Evolutionary conservation across 2,888 invertebrate genomes (phyloP).

Genomic region (Baccha elongata): DNA sequence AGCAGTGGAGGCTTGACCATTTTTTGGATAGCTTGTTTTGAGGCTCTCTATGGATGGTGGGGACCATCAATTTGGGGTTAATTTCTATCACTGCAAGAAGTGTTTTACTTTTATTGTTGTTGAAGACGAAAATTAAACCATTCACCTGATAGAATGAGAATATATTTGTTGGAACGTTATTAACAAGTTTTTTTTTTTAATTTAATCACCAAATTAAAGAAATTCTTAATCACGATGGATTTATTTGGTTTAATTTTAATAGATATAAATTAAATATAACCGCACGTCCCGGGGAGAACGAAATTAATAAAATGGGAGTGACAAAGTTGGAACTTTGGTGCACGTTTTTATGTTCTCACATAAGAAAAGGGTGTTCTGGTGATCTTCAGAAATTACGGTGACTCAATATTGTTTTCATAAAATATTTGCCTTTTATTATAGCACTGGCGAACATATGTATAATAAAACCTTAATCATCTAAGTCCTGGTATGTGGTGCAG

Average conservation of each 20-base stretch:
- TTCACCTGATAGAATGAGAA: slow-evolving; percentile 22
- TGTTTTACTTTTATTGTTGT: slow-evolving; percentile 36
- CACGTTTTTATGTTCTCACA: too few relatives aligned
- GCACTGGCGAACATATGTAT: too few relatives aligned
- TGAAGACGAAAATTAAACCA: slow-evolving; percentile 60
- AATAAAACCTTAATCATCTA: too few relatives aligned
- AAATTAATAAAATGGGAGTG: slow-evolving; percentile 33
- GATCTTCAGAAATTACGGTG: too few relatives aligned
- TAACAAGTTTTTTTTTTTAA: slow-evolving; percentile 66
- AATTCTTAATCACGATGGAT: slow-evolving; percentile 51
- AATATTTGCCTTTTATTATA: too few relatives aligned
- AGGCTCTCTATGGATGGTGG: neutral
- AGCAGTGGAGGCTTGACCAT: neutral
- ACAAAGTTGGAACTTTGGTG: neutral
- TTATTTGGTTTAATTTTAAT: slow-evolving; percentile 58
- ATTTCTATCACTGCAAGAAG: slow-evolving; percentile 42
- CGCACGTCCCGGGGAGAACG: slow-evolving; percentile 16
- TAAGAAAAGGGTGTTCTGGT: too few relatives aligned
- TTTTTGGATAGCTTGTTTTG: slow-evolving; percentile 54
- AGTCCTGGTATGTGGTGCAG: too few relatives aligned
- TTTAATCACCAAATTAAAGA: slow-evolving; percentile 69
- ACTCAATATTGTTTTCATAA: too few relatives aligned
- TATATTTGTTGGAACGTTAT: slow-evolving; percentile 56
- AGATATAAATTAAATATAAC: slow-evolving; percentile 35
- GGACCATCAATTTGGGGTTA: slow-evolving; percentile 51